Evolutionary conservation across 2,888 invertebrate genomes (phyloP).

Genomic region (Peribatodes rhomboidaria): DNA sequence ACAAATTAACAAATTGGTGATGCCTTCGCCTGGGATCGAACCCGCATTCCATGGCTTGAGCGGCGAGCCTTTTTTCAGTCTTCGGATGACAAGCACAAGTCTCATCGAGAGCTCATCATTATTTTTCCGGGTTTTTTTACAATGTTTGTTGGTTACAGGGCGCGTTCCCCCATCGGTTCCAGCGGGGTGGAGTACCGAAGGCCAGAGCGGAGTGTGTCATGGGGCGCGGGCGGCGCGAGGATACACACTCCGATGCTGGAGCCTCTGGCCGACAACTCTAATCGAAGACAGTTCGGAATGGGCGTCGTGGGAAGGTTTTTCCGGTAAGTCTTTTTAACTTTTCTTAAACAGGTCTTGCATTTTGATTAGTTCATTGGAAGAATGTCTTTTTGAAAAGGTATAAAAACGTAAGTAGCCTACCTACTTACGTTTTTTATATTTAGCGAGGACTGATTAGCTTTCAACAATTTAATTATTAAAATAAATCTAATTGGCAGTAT

Average conservation of each 20-base stretch:
- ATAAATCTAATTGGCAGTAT: no score
- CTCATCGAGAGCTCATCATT: not conserved
- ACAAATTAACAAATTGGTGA: no score
- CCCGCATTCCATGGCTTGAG: no score
- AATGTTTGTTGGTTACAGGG: conserved; percentile 73
- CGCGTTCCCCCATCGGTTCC: conserved; percentile 73
- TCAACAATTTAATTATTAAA: no score
- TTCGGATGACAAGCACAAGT: no score
- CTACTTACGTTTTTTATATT: no score
- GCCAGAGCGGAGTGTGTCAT: conserved; percentile 80
- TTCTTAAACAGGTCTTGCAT: not conserved
- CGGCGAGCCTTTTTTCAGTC: no score
- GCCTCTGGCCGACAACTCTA: conserved; percentile 96
- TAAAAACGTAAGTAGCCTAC: no score
- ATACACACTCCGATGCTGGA: conserved; percentile 93
- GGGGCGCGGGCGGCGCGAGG: conserved; percentile 88
- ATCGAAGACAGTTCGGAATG: conserved; percentile 94
- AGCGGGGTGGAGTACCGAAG: conserved; percentile 81
- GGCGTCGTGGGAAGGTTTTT: conserved; percentile 93
- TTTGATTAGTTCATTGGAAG: not conserved
- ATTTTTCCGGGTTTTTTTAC: not conserved
- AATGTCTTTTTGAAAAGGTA: no score
- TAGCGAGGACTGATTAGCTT: no score
- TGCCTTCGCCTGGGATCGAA: no score
- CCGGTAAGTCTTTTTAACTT: conserved; percentile 80